A percentile compares a stretch with the other conserved stretches of the same genome.
Evolutionary conservation across 2,797 vertebrate genomes (phyloP).

Genomic region (Octomys mimax): DNA sequence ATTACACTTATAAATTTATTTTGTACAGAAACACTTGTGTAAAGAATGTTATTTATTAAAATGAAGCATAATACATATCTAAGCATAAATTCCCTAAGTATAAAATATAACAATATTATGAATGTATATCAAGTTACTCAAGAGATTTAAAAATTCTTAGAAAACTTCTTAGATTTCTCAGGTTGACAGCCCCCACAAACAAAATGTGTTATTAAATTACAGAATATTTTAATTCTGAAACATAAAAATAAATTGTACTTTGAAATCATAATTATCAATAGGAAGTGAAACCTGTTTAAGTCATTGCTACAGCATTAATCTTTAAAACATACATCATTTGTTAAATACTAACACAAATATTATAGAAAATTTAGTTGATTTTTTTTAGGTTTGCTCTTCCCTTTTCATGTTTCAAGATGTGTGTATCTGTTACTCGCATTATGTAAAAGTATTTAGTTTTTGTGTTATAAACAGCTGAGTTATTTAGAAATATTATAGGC

Average conservation of each 20-base stretch:
- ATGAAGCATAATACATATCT: background rate
- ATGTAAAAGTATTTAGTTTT: background rate
- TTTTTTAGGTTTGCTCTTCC: background rate
- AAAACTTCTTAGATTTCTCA: conserved; percentile 31
- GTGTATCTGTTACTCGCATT: background rate
- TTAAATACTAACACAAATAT: background rate
- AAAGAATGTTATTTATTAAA: conserved; percentile 14
- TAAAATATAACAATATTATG: conserved; percentile 49
- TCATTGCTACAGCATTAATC: background rate
- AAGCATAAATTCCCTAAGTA: background rate
- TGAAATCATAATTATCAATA: conserved; percentile 8
- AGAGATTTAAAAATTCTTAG: background rate
- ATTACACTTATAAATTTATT: conserved; percentile 8
- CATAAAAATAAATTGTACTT: conserved; percentile 12
- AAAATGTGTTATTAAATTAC: background rate
- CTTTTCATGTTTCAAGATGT: background rate
- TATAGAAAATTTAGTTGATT: conserved; percentile 36
- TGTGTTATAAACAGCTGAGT: background rate
- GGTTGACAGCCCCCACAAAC: background rate
- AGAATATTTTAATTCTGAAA: conserved; percentile 47
- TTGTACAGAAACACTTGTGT: background rate
- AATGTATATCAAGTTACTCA: background rate
- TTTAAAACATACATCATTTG: conserved; percentile 42
- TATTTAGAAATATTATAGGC: background rate
- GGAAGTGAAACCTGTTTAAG: background rate